These are phyloP conservation scores for Myiothlypis coronata DNA, from an alignment of 2,797 vertebrate genomes.

Conservation along the genomic window DNA sequence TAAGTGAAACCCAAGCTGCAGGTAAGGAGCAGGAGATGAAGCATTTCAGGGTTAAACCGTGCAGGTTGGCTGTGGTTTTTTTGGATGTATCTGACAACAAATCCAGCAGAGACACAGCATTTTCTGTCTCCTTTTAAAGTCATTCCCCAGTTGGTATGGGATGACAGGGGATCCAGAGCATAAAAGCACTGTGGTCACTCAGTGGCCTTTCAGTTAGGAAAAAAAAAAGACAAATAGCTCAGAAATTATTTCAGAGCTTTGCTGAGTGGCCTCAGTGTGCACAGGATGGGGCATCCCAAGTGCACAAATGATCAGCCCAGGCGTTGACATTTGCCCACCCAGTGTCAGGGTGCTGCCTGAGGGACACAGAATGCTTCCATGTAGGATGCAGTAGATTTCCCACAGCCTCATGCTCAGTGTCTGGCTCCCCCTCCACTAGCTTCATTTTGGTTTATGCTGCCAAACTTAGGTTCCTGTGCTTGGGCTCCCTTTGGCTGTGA, in stretches of 20 bases:
- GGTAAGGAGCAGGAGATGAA: not conserved
- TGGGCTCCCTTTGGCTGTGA: not conserved
- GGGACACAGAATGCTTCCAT: not conserved
- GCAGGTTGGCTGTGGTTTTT: not conserved
- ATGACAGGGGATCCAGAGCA: not conserved
- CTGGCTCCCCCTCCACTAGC: fast-evolving
- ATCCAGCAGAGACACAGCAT: not conserved
- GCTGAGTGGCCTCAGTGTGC: fast-evolving
- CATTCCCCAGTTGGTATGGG: fast-evolving
- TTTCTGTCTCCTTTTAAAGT: not conserved
- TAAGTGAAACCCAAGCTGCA: not conserved
- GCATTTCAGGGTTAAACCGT: not conserved
- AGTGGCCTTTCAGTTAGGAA: not conserved
- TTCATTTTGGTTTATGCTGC: not conserved
- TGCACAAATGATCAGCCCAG: not conserved
- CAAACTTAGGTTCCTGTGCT: not conserved
- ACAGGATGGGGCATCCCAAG: not conserved
- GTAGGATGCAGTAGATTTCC: not conserved
- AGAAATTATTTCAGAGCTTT: not conserved
- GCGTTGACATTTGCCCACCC: not conserved
- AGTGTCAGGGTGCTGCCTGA: not conserved
- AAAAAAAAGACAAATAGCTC: not conserved
- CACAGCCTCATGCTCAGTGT: not conserved
- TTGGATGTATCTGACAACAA: not conserved
- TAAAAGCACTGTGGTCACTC: not conserved